A percentile compares a stretch with the other conserved stretches of the same genome.
phyloP scores from a whole-genome alignment of 2,113 vertebrate genomes.

The Furnarius figulus region DNA sequence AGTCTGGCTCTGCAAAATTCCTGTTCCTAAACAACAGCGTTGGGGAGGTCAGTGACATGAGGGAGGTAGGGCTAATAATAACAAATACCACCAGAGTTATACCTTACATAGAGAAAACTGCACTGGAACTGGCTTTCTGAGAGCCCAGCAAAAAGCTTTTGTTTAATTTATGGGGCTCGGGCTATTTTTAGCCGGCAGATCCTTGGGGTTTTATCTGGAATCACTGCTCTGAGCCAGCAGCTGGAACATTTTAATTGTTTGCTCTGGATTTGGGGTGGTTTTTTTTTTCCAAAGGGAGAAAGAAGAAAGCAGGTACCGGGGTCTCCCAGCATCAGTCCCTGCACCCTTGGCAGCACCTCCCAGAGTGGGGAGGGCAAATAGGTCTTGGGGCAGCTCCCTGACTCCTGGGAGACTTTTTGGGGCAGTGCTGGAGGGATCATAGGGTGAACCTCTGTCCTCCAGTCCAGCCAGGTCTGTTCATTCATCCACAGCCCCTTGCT shows the following conservation, averaged over 20 bases:
- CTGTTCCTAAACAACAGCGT: neutral
- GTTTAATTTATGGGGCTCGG: constrained; percentile 70
- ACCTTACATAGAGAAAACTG: constrained; percentile 34
- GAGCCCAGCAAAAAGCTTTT: constrained; percentile 40
- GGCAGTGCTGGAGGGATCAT: neutral
- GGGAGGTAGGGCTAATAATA: constrained; percentile 13
- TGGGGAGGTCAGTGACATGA: neutral
- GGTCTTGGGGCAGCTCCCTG: neutral
- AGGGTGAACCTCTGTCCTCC: neutral
- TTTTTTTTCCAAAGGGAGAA: neutral
- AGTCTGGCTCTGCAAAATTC: neutral
- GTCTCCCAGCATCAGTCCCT: neutral
- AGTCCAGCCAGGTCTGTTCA: rapidly evolving
- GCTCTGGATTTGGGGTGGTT: neutral
- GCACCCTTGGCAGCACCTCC: neutral
- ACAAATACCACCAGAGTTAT: neutral
- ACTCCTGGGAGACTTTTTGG: neutral
- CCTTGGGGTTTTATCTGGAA: constrained; percentile 59
- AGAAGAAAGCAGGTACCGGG: neutral
- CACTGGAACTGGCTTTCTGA: constrained; percentile 22
- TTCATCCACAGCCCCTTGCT: neutral
- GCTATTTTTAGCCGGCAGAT: constrained; percentile 74
- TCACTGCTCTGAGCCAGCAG: neutral
- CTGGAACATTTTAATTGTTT: constrained; percentile 47
- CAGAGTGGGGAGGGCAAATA: rapidly evolving